Evolutionary conservation across 2,113 vertebrate species (phyloP).

Genomic region (Mystacornis crossleyi): DNA sequence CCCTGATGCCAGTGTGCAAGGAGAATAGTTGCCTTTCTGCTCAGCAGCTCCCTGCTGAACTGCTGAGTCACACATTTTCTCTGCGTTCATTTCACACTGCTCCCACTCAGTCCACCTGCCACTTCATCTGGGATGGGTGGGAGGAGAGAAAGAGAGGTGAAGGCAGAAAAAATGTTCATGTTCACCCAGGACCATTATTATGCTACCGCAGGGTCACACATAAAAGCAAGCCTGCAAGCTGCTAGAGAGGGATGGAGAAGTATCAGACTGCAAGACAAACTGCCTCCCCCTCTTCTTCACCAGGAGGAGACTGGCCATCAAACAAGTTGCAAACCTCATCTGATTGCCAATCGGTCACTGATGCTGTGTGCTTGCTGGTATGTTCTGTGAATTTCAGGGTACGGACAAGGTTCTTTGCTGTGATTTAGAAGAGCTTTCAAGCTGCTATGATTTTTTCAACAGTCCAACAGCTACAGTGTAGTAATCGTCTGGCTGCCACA

Average conservation of each 20-base stretch:
- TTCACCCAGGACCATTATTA: neutral
- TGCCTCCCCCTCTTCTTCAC: neutral
- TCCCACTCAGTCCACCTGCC: conserved; percentile 72
- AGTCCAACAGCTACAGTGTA: neutral
- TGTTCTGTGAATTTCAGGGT: neutral
- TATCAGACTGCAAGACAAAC: neutral
- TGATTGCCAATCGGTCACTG: neutral
- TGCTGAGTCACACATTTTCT: conserved; percentile 64
- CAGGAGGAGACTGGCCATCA: neutral
- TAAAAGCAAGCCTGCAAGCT: neutral
- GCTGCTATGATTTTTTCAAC: neutral
- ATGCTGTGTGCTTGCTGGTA: neutral
- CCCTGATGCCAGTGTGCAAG: neutral
- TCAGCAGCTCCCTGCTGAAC: conserved; percentile 45
- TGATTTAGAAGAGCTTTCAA: neutral
- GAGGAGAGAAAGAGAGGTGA: conserved; percentile 49
- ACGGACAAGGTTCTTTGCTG: neutral
- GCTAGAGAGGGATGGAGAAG: neutral
- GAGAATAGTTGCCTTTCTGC: conserved; percentile 13
- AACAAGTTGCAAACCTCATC: neutral
- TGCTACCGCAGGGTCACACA: neutral
- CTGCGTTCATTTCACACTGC: conserved; percentile 56
- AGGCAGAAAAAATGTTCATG: conserved; percentile 23
- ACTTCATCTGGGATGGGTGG: conserved; percentile 61
- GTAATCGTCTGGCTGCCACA: neutral